A percentile compares a stretch with the other conserved stretches of the same genome.
Conservation (phyloP, 2,113 vertebrate species). For the Odocoileus hemionus region DNA sequence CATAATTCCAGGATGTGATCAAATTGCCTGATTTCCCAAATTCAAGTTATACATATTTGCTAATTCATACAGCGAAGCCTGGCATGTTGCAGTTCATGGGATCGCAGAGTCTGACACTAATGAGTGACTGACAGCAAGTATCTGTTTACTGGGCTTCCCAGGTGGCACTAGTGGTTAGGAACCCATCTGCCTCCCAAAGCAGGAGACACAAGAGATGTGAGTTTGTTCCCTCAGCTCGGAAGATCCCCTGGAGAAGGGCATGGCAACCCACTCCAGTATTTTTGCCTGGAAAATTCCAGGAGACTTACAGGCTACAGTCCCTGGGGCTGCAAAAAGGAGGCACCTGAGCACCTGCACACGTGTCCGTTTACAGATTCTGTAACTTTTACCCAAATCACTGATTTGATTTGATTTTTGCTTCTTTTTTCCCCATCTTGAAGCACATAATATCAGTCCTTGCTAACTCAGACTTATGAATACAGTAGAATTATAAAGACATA, state of each 20-base stretch:
- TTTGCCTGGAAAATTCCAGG: background rate
- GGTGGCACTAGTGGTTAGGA: background rate
- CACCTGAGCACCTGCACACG: too few species aligned
- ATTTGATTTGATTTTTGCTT: background rate
- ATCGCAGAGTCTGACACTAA: rapidly evolving
- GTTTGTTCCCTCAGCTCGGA: background rate
- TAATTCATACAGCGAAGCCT: background rate
- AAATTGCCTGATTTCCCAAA: background rate
- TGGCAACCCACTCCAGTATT: background rate
- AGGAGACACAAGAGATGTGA: background rate
- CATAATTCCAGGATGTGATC: background rate
- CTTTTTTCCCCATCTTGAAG: background rate
- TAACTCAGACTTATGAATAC: background rate
- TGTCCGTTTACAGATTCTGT: background rate
- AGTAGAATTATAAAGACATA: background rate
- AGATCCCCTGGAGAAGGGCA: background rate
- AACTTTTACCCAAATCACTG: background rate
- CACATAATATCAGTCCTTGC: background rate
- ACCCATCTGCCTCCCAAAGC: background rate
- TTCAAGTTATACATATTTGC: background rate
- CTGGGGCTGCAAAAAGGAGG: background rate
- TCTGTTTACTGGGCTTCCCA: background rate
- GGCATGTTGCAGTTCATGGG: background rate
- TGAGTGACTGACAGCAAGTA: background rate
- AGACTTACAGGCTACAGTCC: background rate